Evolutionary conservation across 2,113 vertebrate genomes (phyloP), one percentile per base, ranked within the genome.

Genomic region (Edolisoma coerulescens): DNA sequence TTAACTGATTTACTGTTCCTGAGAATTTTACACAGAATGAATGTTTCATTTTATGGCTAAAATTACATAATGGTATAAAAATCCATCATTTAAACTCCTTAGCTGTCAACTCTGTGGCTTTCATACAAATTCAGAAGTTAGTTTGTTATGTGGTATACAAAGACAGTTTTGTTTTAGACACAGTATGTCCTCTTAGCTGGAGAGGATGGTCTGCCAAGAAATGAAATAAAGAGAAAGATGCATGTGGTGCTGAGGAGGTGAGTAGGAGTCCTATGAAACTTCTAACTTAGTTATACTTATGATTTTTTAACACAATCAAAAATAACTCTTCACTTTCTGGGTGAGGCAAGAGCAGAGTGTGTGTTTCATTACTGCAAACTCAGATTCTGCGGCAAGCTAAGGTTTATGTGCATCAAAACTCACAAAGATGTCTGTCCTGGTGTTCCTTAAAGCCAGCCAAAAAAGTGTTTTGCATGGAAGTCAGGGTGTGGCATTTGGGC

Each of bases 221-320:
- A 73, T 64, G 52, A 76, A 96, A 68, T 90, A 63, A 92, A 96
- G 70, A 75, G 91, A 77, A 84, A 44, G 81, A 89, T 75, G 26
- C 84, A 76, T 54, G 76, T 67, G 77, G 74, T 84, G 83, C 73
- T 92, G 79, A 94, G 96, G 95, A 96, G 92, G 81, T 90, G 90
- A 97, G 93, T 96, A 77, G 96, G 96, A 93, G 95, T 95, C 69
- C 76, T 93, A 44, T 68, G 53, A 90, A 96, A 82, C 26, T 1
- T 76, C 65, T 64, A 81, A 84, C 52, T 97, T 81, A 83, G 47
- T 87, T 85, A 52, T 1, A 9, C 47, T 84, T 61, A 33, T 39
- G 37, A 35, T 81, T 82, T 94, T 94, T 78, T 84, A 84, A 75
- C 80, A 76, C 83, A 68, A 54, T 68, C 65, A 68, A 56, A 90